Evolutionary conservation across 2,888 invertebrate species (phyloP), one percentile per base, ranked within the genome.

Genomic region (Linyphia triangularis): DNA sequence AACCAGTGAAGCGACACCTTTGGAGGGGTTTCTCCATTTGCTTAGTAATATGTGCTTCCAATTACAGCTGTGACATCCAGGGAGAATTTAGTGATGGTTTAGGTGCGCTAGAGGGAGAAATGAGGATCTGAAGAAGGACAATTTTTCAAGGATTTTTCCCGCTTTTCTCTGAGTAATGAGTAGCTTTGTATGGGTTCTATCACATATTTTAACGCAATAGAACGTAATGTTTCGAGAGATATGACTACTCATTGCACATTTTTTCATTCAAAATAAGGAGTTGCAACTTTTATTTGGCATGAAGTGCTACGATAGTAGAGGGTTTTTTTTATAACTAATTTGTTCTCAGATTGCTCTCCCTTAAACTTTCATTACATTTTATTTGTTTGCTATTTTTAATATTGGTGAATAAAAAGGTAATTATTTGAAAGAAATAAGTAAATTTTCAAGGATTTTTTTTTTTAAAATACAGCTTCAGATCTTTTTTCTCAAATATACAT

Each of bases 31-130:
- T 9, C 26, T 43, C 43, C 70, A n/a, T 51, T 2, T 51, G 51
- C 51, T 51, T 51, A 51, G 67, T 67, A 67, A 28, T 33, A n/a
- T 67, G 30, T 26, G 33, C 37, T 22, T 77, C 61, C 77, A 77
- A 77, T 77, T 77, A 77, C 40, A 63, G 37, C 61, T 77, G 77
- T 77, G 77, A 63, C 77, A 77, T 63, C 24, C 59, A 37, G 26
- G 37, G 37, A 77, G 61, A 73, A 77, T 77, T 77, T 77, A 33
- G 37, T 61, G 77, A 43, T 40, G 40, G 61, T 77, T 33, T 63
- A 26, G 24, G 70, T 22, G 33, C 16, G 57, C 2, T 13, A 37
- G 7, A 43, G 43, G 43, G 1, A 7, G 1, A 10, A 1, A n/a
- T 30, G 30, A 30, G 30, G 19, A 28, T n/a, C 16, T 51, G 51